phyloP scores from a whole-genome alignment of 1,140 invertebrate genomes.

The Cotesia chilonis region DNA sequence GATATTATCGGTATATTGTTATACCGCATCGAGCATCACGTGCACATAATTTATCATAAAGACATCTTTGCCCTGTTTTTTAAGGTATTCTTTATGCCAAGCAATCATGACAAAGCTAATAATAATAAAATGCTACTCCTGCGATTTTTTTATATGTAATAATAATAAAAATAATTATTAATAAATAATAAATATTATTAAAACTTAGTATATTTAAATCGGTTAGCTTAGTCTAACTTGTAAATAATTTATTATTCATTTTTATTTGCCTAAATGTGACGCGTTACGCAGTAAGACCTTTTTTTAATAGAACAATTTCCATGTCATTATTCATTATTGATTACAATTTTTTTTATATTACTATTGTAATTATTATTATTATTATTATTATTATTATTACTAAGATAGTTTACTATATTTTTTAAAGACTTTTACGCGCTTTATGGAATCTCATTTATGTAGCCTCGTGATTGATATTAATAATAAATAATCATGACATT shows the following conservation, averaged over 20 bases:
- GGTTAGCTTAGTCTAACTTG: background rate
- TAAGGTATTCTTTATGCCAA: slow-evolving; percentile 23
- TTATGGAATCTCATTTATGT: slow-evolving; percentile 29
- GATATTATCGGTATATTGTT: slow-evolving; percentile 12
- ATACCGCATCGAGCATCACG: slow-evolving; percentile 30
- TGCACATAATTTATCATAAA: slow-evolving; percentile 34
- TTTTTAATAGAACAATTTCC: background rate
- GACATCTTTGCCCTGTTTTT: slow-evolving; percentile 25
- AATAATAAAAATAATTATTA: slow-evolving; percentile 26
- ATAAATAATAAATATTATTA: no score
- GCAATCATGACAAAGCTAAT: slow-evolving; percentile 33
- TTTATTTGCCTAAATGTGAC: no score
- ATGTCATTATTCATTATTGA: background rate
- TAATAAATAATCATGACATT: slow-evolving; percentile 1
- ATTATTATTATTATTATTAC: background rate
- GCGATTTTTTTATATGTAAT: slow-evolving; percentile 29
- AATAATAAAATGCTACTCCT: slow-evolving; percentile 15
- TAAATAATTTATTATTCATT: no score
- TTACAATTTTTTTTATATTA: background rate
- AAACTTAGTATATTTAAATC: slow-evolving; percentile 5
- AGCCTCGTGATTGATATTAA: slow-evolving; percentile 15
- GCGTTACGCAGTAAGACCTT: no score
- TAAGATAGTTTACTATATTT: slow-evolving; percentile 32
- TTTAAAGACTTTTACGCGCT: slow-evolving; percentile 27
- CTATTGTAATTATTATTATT: background rate